Evolutionary conservation across 2,797 vertebrate species (phyloP).

Genomic region (Peromyscus nudipes): DNA sequence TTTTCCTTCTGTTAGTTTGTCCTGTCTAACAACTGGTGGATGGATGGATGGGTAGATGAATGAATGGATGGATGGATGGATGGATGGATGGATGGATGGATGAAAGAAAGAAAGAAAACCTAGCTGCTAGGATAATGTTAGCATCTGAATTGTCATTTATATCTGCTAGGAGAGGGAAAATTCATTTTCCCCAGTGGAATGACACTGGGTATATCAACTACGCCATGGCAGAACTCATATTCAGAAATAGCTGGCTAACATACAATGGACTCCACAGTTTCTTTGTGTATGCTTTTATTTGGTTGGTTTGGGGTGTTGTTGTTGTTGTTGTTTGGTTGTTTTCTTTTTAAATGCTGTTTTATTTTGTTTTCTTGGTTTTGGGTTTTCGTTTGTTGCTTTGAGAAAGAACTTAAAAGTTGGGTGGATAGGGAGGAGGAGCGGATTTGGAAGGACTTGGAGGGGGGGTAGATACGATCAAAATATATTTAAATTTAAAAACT

Average conservation of each 20-base stretch:
- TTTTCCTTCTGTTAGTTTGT: not conserved
- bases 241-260: not conserved
- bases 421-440: not conserved
- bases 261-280: not conserved
- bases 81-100: not conserved
- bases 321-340: not conserved
- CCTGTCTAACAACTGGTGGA: not conserved
- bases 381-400: not conserved
- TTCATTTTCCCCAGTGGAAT: not conserved
- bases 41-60: accelerated
- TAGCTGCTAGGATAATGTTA: not conserved
- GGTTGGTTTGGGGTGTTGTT: too few relatives aligned
- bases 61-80: accelerated
- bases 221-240: not conserved
- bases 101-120: not conserved
- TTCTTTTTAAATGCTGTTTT: not conserved
- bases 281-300: not conserved
- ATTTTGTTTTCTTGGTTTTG: not conserved
- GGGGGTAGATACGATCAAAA: not conserved
- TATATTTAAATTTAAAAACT: not conserved
- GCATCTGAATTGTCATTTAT: not conserved
- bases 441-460: not conserved
- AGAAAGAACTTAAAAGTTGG: not conserved
- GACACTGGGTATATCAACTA: too few relatives aligned
- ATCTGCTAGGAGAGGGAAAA: not conserved